A percentile compares a stretch with the other conserved stretches of the same genome.
Evolutionary conservation across 1,140 invertebrate species (phyloP).

Genomic region (Formica selysi): DNA sequence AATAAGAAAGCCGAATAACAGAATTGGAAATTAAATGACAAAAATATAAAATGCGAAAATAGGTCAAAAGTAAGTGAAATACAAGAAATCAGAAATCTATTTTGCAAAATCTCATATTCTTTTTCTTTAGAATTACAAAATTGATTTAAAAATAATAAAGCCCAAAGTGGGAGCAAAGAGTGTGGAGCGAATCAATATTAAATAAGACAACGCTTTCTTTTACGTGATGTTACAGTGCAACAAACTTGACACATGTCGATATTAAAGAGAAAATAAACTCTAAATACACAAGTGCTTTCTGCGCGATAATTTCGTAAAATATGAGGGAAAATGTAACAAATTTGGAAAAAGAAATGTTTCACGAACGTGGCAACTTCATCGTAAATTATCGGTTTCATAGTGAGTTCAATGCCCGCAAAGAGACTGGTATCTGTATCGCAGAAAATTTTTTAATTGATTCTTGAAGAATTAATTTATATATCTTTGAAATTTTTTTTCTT

Average conservation of each 20-base stretch:
- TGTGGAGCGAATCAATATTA: constrained; percentile 18
- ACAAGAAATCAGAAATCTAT: not conserved
- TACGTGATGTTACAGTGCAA: not conserved
- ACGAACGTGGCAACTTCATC: not conserved
- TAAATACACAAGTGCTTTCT: not conserved
- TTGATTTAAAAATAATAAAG: constrained; percentile 4
- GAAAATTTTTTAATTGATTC: not conserved
- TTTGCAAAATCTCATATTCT: not conserved
- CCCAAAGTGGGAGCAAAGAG: not conserved
- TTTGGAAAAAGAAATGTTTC: not conserved
- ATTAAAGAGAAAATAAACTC: constrained; percentile 28
- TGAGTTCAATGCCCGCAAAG: constrained; percentile 41
- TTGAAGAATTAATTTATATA: constrained; percentile 4
- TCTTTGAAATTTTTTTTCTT: not conserved
- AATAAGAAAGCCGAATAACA: not conserved
- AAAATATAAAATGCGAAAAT: not conserved
- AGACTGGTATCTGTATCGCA: not conserved
- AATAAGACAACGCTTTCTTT: constrained; percentile 2
- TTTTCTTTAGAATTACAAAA: not conserved
- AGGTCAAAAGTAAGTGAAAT: not conserved
- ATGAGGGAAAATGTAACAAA: constrained; percentile 14
- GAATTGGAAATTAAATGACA: constrained; percentile 14
- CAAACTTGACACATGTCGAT: constrained; percentile 37
- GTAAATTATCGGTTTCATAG: constrained; percentile 15
- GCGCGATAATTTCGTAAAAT: constrained; percentile 17